Evolutionary conservation across 2,113 vertebrate species (phyloP).

Genomic region (Hemichromis elongatus): DNA sequence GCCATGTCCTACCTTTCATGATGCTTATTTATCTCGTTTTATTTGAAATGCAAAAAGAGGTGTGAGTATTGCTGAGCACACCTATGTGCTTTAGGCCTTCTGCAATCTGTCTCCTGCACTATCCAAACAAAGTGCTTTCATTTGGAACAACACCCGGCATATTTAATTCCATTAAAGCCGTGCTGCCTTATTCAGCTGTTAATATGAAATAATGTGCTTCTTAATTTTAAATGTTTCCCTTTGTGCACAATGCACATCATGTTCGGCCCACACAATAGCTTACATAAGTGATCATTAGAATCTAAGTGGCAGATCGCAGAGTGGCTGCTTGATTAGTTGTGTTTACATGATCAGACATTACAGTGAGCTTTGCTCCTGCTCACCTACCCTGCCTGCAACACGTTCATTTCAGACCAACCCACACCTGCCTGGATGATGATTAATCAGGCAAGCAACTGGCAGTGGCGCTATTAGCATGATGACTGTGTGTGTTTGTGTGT

Average conservation of each 20-base stretch:
- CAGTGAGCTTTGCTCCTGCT: conserved; percentile 10
- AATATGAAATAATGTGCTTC: background rate
- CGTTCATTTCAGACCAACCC: conserved; percentile 16
- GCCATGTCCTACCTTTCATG: background rate
- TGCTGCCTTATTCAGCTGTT: background rate
- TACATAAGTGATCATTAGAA: conserved; percentile 33
- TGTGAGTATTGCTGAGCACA: conserved; percentile 30
- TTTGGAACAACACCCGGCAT: background rate
- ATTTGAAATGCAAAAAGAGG: conserved; percentile 34
- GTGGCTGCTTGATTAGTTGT: conserved; percentile 40
- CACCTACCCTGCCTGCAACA: background rate
- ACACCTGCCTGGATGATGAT: conserved; percentile 42
- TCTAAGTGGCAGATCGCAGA: conserved; percentile 10
- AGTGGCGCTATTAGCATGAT: conserved; percentile 31
- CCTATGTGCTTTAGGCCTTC: background rate
- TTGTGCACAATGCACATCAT: background rate
- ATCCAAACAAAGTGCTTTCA: conserved; percentile 13
- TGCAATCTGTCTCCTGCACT: background rate
- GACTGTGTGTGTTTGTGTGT: conserved; percentile 5
- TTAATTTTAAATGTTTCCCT: background rate
- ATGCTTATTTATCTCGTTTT: conserved; percentile 18
- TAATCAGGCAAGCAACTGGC: conserved; percentile 54
- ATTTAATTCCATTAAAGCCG: conserved; percentile 30
- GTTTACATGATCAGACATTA: conserved; percentile 27
- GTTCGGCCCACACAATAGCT: background rate